Conservation (phyloP, 2,888 invertebrate genomes). For the Rhopalosiphum nymphaeae region DNA sequence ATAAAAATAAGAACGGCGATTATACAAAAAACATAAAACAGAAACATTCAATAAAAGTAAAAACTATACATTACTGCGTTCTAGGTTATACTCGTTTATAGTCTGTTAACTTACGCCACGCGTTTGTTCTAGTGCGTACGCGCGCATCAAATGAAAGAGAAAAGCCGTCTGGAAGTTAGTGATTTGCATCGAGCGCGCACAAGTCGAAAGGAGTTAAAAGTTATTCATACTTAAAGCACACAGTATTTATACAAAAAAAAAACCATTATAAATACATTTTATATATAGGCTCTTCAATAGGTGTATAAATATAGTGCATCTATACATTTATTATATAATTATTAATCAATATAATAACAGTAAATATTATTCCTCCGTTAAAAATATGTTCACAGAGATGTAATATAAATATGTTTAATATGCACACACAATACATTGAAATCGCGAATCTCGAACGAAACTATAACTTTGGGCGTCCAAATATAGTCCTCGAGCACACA, state of each 20-base stretch:
- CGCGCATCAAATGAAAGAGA: slow-evolving; percentile 56
- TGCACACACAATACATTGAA: not conserved
- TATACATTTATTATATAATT: not conserved
- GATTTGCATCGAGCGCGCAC: slow-evolving; percentile 16
- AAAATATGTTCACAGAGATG: not conserved
- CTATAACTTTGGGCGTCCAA: not conserved
- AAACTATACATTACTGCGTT: not conserved
- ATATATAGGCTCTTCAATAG: not conserved
- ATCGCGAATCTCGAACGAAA: not conserved
- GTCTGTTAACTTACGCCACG: slow-evolving; percentile 8
- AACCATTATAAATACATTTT: not conserved
- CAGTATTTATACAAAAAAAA: not conserved
- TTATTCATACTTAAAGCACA: not conserved
- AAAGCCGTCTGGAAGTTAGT: slow-evolving; percentile 38
- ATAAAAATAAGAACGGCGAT: not conserved
- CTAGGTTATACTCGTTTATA: not conserved
- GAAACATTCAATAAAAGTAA: slow-evolving; percentile 35
- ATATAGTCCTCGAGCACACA: not conserved
- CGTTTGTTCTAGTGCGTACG: slow-evolving; percentile 49
- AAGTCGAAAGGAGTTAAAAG: not conserved
- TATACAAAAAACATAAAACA: not conserved
- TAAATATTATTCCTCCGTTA: not conserved
- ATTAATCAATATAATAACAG: not conserved
- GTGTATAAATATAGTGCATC: not conserved
- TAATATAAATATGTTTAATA: not conserved